These are phyloP conservation scores for Phainopepla nitens DNA, from an alignment of 2,113 vertebrate genomes.

Conservation along the genomic window DNA sequence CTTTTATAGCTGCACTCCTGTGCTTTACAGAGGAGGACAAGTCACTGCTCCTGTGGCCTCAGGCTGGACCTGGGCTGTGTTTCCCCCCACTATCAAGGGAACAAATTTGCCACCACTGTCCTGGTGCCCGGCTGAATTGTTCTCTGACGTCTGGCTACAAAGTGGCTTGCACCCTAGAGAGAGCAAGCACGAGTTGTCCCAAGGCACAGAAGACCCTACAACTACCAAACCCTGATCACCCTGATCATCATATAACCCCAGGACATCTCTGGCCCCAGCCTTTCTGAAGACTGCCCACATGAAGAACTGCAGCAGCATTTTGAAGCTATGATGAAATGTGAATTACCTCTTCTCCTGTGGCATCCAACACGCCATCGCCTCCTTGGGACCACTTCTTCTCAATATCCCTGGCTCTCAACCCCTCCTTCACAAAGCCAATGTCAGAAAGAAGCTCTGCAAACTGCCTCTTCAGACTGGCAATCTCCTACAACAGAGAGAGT, in stretches of 20 bases:
- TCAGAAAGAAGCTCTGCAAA: constrained; percentile 96
- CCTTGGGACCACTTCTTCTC: constrained; percentile 83
- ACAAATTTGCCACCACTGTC: background rate
- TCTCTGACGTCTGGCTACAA: background rate
- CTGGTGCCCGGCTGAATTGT: background rate
- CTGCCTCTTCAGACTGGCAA: constrained; percentile 92
- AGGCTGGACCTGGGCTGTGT: background rate
- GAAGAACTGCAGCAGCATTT: background rate
- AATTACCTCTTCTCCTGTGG: constrained; percentile 90
- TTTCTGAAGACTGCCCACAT: background rate
- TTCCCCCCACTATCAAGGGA: background rate
- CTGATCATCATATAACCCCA: rapidly evolving
- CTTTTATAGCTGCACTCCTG: background rate
- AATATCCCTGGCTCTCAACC: constrained; percentile 86
- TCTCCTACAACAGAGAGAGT: constrained; percentile 77
- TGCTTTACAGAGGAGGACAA: background rate
- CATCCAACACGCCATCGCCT: constrained; percentile 85
- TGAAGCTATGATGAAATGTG: background rate
- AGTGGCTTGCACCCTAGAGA: rapidly evolving
- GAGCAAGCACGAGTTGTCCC: background rate
- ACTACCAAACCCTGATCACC: background rate
- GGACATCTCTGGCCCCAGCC: background rate
- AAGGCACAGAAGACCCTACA: background rate
- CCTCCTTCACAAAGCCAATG: constrained; percentile 94
- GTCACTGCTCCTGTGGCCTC: background rate